These are phyloP conservation scores for Ceyx margarethae DNA, from an alignment of 2,113 vertebrate genomes.

Conservation along the genomic window DNA sequence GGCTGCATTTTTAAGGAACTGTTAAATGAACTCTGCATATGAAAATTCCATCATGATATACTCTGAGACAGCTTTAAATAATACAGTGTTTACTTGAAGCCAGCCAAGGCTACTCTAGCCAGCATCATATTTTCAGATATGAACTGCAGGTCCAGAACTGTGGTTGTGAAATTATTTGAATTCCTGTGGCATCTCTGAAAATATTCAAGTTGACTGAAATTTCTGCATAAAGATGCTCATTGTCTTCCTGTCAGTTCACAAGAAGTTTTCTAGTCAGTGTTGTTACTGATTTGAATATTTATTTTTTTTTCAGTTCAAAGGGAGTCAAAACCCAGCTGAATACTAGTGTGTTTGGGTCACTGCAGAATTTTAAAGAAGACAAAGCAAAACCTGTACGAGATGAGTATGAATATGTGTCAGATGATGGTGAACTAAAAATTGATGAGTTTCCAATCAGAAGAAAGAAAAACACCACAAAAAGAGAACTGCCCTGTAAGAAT, in stretches of 20 bases:
- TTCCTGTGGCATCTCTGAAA: background rate
- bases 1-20: background rate
- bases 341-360: slow-evolving; percentile 89
- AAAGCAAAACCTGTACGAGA: slow-evolving; percentile 92
- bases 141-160: background rate
- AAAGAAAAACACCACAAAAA: slow-evolving; percentile 91
- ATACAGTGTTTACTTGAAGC: background rate
- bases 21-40: background rate
- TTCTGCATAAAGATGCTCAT: background rate
- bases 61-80: background rate
- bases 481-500: slow-evolving; percentile 92
- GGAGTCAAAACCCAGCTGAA: slow-evolving; percentile 87
- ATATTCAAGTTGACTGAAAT: background rate
- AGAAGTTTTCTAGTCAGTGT: background rate
- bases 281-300: background rate
- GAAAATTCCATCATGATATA: background rate
- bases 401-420: slow-evolving; percentile 97
- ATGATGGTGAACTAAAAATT: slow-evolving; percentile 96
- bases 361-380: slow-evolving; percentile 97
- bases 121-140: background rate
- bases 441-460: slow-evolving; percentile 98
- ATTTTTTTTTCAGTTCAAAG: slow-evolving; percentile 81
- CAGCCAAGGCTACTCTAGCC: background rate
- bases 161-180: background rate
- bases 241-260: background rate